Evolutionary conservation across 2,113 vertebrate species (phyloP).

Genomic region (Syngnathus typhle): DNA sequence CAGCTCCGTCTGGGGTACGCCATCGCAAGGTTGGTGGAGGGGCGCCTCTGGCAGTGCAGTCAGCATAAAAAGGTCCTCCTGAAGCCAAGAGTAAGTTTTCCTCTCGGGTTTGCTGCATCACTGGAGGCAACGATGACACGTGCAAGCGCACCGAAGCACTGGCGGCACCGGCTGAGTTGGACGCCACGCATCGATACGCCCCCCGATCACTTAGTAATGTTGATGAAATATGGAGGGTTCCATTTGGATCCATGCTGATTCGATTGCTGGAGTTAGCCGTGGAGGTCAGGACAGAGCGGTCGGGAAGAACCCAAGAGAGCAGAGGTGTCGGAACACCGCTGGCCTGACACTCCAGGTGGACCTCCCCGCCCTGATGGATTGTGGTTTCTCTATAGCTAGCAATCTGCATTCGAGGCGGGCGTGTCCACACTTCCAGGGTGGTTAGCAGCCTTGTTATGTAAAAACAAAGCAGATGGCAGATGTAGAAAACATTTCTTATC

Average conservation of each 20-base stretch:
- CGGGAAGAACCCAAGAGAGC: slow-evolving; percentile 87
- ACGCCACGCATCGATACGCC: slow-evolving; percentile 85
- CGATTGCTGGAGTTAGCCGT: slow-evolving; percentile 51
- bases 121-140: slow-evolving; percentile 81
- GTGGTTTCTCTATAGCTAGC: slow-evolving; percentile 76
- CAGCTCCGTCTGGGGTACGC: slow-evolving; percentile 76
- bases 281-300: slow-evolving; percentile 68
- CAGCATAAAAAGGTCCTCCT: slow-evolving; percentile 75
- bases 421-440: slow-evolving; percentile 73
- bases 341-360: slow-evolving; percentile 80
- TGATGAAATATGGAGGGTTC: slow-evolving; percentile 75
- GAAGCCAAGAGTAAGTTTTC: slow-evolving; percentile 75
- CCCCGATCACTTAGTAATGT: slow-evolving; percentile 75
- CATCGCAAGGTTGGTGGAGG: slow-evolving; percentile 81
- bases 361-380: slow-evolving; percentile 79
- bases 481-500: slow-evolving; percentile 4
- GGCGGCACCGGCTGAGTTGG: slow-evolving; percentile 83
- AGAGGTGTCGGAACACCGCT: slow-evolving; percentile 78
- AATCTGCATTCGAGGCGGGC: slow-evolving; percentile 76
- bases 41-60: slow-evolving; percentile 81
- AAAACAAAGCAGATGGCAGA: not conserved
- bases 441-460: slow-evolving; percentile 58
- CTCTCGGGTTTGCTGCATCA: slow-evolving; percentile 76
- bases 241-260: slow-evolving; percentile 76
- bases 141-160: slow-evolving; percentile 82